Conservation (phyloP, 2,113 vertebrate genomes). For the Antigone vipio region DNA sequence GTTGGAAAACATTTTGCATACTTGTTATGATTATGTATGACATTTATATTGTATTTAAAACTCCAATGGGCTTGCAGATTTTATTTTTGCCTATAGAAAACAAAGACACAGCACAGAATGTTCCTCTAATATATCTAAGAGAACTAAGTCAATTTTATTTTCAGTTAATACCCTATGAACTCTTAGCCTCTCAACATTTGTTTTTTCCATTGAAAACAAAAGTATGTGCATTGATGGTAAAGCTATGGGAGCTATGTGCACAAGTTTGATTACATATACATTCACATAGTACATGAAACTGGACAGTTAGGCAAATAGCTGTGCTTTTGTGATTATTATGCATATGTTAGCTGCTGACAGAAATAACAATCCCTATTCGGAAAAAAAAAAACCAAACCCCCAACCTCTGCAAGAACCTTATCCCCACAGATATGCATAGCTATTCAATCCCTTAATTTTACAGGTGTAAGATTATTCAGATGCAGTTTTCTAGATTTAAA, state of each 20-base stretch:
- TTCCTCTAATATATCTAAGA: neutral
- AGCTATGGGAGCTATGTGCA: neutral
- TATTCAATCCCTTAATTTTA: neutral
- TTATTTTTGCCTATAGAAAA: constrained; percentile 56
- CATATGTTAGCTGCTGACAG: neutral
- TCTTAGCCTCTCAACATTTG: constrained; percentile 42
- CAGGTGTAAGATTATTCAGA: neutral
- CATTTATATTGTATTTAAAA: constrained; percentile 70
- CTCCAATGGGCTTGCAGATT: constrained; percentile 38
- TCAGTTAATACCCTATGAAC: constrained; percentile 15
- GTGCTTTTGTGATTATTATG: neutral
- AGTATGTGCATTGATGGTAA: neutral
- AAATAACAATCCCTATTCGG: neutral
- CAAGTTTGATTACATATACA: neutral
- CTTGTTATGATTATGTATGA: constrained; percentile 69
- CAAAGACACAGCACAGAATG: neutral
- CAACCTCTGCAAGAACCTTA: neutral
- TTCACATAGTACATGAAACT: neutral
- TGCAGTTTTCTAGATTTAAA: neutral
- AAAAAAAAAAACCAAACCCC: neutral
- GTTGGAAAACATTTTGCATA: constrained; percentile 74
- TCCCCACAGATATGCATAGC: neutral
- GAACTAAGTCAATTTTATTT: constrained; percentile 38
- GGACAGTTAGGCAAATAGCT: neutral
- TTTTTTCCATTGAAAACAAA: constrained; percentile 47